These are phyloP conservation scores for Pristionchus mayeri DNA, from an alignment of 2,888 invertebrate genomes.

Conservation along the genomic window DNA sequence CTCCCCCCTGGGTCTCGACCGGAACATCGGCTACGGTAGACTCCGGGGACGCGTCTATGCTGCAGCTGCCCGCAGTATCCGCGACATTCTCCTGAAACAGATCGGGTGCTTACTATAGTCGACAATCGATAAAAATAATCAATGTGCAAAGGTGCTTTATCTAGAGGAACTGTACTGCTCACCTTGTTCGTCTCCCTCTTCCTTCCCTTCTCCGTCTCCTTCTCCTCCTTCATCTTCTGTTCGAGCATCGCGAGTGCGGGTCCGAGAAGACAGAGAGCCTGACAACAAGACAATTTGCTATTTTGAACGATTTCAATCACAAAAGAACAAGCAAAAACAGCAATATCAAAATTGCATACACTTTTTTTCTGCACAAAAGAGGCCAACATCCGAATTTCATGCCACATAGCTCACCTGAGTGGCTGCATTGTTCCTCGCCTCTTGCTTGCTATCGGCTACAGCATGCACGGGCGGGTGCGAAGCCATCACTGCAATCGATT, in stretches of 20 bases:
- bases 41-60: not conserved
- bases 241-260: conserved; percentile 53
- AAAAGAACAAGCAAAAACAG: not conserved
- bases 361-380: not conserved
- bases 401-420: conserved; percentile 54
- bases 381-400: too few relatives aligned
- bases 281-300: not conserved
- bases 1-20: not conserved
- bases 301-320: not conserved
- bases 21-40: conserved; percentile 1
- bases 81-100: conserved; percentile 36
- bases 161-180: too few relatives aligned
- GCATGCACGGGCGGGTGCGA: conserved; percentile 38
- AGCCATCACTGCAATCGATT: conserved; percentile 1
- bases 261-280: conserved; percentile 60
- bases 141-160: too few relatives aligned
- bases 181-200: not conserved
- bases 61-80: conserved; percentile 1
- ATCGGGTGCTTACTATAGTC: not conserved
- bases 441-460: conserved; percentile 44
- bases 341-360: not conserved
- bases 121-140: not conserved
- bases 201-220: conserved; percentile 46
- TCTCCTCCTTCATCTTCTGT: conserved; percentile 47
- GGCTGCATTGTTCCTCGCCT: conserved; percentile 58